Conservation (phyloP, 2,888 invertebrate genomes). For the Lasioglossum malachurum region DNA sequence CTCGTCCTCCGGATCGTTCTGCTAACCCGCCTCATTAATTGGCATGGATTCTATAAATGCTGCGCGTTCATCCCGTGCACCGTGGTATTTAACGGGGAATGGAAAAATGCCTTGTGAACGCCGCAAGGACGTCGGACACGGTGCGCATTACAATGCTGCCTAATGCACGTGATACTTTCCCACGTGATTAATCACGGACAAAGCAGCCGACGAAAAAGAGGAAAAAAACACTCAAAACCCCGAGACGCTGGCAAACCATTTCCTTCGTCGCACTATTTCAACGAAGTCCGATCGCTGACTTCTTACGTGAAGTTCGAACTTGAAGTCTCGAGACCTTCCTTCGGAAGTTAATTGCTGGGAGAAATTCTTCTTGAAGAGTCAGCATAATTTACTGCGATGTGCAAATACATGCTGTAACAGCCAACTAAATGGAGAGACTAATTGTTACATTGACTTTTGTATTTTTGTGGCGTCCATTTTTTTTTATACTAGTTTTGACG, state of each 20-base stretch:
- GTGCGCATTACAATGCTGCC: conserved; percentile 58
- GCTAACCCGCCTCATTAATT: conserved; percentile 49
- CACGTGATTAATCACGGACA: conserved; percentile 58
- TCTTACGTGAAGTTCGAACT: background rate
- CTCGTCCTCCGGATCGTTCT: background rate
- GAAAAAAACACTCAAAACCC: background rate
- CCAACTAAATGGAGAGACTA: background rate
- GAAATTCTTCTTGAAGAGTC: background rate
- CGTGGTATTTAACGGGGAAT: conserved; percentile 55
- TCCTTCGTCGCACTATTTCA: background rate
- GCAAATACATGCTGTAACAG: background rate
- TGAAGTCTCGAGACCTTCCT: background rate
- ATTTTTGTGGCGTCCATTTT: background rate
- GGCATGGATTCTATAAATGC: conserved; percentile 40
- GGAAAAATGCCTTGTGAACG: conserved; percentile 58
- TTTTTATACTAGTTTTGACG: background rate
- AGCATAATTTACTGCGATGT: background rate
- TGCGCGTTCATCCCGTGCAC: conserved; percentile 36
- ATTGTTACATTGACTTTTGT: background rate
- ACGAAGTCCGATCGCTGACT: background rate
- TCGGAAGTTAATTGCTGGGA: background rate
- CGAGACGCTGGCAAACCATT: background rate
- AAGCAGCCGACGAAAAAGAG: conserved; percentile 19
- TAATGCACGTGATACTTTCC: conserved; percentile 61
- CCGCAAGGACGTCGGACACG: conserved; percentile 60